phyloP scores from a whole-genome alignment of 2,888 invertebrate genomes.

The Ernsta delagoae region DNA sequence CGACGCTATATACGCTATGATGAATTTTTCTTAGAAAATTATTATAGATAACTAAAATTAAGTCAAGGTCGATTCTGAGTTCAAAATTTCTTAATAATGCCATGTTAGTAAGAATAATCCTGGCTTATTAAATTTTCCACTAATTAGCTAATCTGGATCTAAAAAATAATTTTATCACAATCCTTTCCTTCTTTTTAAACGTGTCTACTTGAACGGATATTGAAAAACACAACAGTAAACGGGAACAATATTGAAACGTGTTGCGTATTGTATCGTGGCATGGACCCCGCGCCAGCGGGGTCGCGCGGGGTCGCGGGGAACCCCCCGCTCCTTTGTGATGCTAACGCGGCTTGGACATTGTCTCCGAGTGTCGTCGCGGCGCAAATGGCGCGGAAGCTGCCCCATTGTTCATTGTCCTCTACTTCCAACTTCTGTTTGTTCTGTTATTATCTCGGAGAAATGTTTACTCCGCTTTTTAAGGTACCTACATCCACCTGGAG shows the following conservation, averaged over 20 bases:
- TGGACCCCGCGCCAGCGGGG: too few species aligned
- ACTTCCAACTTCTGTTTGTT: slow-evolving; percentile 1
- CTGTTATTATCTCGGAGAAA: slow-evolving; percentile 9
- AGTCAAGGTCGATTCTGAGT: too few species aligned
- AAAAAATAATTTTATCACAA: too few species aligned
- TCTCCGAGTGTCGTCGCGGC: slow-evolving; percentile 7
- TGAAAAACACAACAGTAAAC: too few species aligned
- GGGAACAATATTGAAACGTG: background rate
- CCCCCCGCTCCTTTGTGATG: background rate
- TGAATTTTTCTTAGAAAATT: too few species aligned
- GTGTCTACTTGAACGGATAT: too few species aligned
- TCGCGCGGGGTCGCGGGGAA: background rate
- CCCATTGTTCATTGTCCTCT: slow-evolving; percentile 6
- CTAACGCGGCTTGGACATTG: slow-evolving; percentile 13
- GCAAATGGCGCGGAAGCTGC: slow-evolving; percentile 17
- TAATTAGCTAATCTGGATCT: too few species aligned
- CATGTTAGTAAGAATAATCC: too few species aligned
- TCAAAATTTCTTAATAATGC: too few species aligned
- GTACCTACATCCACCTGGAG: background rate
- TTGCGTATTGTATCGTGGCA: background rate
- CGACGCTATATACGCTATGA: background rate
- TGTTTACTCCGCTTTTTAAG: slow-evolving; percentile 2
- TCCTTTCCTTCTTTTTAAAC: too few species aligned
- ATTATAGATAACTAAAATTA: too few species aligned
- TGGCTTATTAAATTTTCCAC: too few species aligned